Evolutionary conservation across 2,797 vertebrate species (phyloP).

Genomic region (Tadarida brasiliensis): DNA sequence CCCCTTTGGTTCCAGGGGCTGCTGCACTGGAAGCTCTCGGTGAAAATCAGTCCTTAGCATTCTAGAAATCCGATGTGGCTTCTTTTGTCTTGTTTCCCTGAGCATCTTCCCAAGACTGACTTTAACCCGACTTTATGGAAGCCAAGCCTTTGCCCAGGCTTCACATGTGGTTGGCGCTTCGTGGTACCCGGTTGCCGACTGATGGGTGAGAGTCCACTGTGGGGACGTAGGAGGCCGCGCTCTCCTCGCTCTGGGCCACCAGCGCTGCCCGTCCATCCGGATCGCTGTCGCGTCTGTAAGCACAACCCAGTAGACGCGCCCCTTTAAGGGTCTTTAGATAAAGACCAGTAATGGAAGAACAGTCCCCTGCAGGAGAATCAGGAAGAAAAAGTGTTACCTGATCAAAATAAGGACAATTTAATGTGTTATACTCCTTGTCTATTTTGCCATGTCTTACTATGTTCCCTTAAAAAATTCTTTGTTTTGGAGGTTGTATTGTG

Average conservation of each 20-base stretch:
- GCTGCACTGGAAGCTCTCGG: not conserved
- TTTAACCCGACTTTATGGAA: not conserved
- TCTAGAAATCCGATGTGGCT: not conserved
- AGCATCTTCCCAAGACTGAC: not conserved
- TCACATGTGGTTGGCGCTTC: not conserved
- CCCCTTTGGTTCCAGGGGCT: not conserved
- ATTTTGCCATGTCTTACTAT: not conserved
- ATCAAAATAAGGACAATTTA: not conserved
- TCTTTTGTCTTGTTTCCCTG: not conserved
- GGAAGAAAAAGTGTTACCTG: too few relatives aligned
- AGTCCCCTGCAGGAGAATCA: not conserved
- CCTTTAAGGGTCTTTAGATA: not conserved
- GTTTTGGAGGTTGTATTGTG: not conserved
- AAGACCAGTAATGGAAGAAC: not conserved
- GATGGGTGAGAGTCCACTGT: too few relatives aligned
- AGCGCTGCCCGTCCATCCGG: fast-evolving
- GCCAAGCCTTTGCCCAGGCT: not conserved
- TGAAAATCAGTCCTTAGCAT: not conserved
- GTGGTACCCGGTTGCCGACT: not conserved
- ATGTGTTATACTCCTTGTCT: not conserved
- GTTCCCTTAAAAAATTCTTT: not conserved
- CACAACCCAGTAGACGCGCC: not conserved
- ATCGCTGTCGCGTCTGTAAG: not conserved
- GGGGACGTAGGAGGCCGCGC: not conserved
- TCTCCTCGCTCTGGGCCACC: not conserved